phyloP scores from a whole-genome alignment of 2,888 invertebrate genomes.

The Lasioglossum lativentre region DNA sequence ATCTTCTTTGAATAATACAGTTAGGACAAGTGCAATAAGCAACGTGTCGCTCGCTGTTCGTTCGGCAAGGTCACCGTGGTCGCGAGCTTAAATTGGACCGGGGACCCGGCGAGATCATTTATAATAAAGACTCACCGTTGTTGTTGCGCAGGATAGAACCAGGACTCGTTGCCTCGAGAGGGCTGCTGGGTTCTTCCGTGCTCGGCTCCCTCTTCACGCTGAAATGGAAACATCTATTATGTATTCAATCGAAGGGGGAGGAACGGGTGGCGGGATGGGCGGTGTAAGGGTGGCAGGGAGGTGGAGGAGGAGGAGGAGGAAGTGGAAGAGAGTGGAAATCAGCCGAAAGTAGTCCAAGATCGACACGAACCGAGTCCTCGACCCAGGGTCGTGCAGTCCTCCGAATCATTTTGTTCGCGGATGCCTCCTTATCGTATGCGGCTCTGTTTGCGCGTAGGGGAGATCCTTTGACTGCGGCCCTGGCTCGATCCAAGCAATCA shows the following conservation, averaged over 20 bases:
- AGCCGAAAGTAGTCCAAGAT: constrained; percentile 70
- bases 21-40: constrained; percentile 3
- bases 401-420: constrained; percentile 38
- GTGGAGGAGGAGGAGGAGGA: constrained; percentile 1
- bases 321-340: constrained; percentile 22
- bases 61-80: constrained; percentile 10
- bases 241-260: constrained; percentile 65
- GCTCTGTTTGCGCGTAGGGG: constrained; percentile 39
- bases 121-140: constrained; percentile 80
- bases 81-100: constrained; percentile 45
- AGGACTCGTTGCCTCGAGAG: constrained; percentile 83
- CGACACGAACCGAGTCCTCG: constrained; percentile 35
- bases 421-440: constrained; percentile 44
- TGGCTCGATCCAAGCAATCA: constrained; percentile 67
- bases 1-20: not conserved
- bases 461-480: constrained; percentile 66
- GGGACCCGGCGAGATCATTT: constrained; percentile 45
- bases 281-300: not conserved
- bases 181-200: constrained; percentile 82
- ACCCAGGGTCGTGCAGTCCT: constrained; percentile 36
- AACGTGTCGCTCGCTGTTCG: constrained; percentile 3
- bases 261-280: constrained; percentile 11
- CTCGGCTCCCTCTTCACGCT: constrained; percentile 83
- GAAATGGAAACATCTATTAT: constrained; percentile 80
- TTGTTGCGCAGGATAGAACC: constrained; percentile 83